Evolutionary conservation across 1,140 invertebrate genomes (phyloP), one percentile per base, ranked within the genome.

Genomic region (Scaptodrosophila lebanonensis): DNA sequence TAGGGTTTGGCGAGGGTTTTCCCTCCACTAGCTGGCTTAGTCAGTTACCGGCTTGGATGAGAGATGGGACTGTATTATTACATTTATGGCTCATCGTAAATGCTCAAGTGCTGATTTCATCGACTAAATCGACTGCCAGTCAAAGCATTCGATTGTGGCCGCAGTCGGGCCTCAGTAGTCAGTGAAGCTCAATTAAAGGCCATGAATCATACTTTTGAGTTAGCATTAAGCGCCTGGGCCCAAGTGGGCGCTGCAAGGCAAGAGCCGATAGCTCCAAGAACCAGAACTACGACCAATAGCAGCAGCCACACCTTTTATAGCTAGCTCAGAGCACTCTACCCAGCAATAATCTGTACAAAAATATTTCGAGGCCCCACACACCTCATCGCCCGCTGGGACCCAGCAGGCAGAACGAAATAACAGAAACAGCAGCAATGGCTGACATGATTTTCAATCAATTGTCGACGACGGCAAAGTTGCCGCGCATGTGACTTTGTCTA

Each of bases 361-460:
- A 50, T 48, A 45, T 25, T 32, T 3, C 52, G 17, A 11, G 9
- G 13, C 2, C 7, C 11, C n/a, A 6, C 12, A 15, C 13, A 5
- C 54, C 22, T 17, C 15, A 22, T 25, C 32, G 33, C 53, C 54
- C 47, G 48, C 42, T 58, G 52, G 11, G 62, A 30, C 47, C 16
- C 48, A 38, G 20, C 47, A 42, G 60, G 53, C 56, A 42, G 48
- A 61, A 49, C 65, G 59, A 62, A 65, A 58, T n/a, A n/a, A n/a
- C n/a, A n/a, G n/a, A n/a, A n/a, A n/a, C n/a, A n/a, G n/a, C n/a
- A 69, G 70, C 70, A 63, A 73, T 75, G 64, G 54, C 70, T 73
- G 71, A 68, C 67, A 25, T 4, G 3, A 8, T 25, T 25, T 25
- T 25, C 22, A 77, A 72, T 77, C 72, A 79, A 77, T 72, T 67